Evolutionary conservation across 1,140 invertebrate genomes (phyloP).

Genomic region (Drosophila simulans): DNA sequence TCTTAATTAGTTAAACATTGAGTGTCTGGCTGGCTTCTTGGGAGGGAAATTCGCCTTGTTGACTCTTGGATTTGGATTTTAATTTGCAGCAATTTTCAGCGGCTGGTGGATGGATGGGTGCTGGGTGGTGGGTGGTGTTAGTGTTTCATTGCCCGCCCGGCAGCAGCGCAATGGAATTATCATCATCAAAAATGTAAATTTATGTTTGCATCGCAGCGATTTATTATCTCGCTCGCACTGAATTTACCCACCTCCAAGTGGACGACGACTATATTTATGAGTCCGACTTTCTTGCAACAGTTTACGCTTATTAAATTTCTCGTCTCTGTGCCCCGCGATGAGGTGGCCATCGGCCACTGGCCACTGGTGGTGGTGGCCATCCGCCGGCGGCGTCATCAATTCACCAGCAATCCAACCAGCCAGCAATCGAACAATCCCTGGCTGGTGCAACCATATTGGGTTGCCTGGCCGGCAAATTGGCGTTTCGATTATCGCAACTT

Average conservation of each 20-base stretch:
- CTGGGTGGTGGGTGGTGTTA: too few relatives aligned
- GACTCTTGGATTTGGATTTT: conserved; percentile 51
- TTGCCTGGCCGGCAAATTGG: conserved; percentile 24
- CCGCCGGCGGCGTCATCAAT: conserved; percentile 13
- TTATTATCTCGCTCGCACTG: conserved; percentile 59
- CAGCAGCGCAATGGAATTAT: conserved; percentile 49
- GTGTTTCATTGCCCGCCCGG: too few relatives aligned
- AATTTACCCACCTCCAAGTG: neutral
- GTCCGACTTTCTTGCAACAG: conserved; percentile 41
- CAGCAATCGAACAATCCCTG: conserved; percentile 5
- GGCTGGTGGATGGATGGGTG: neutral
- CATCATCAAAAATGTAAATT: conserved; percentile 83
- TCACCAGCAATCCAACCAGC: neutral
- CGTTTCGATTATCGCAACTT: conserved; percentile 23
- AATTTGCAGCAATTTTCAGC: conserved; percentile 30
- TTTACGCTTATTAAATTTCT: conserved; percentile 71
- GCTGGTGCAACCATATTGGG: conserved; percentile 34
- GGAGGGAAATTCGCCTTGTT: conserved; percentile 29
- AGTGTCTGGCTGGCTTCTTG: conserved; percentile 32
- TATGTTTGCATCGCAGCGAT: conserved; percentile 70
- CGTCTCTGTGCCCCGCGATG: conserved; percentile 4
- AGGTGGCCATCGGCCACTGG: neutral
- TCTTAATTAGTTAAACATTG: conserved; percentile 79
- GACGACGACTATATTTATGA: conserved; percentile 64
- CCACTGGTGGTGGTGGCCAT: neutral